Evolutionary conservation across 2,797 vertebrate species (phyloP).

Genomic region (Sus cebifrons): DNA sequence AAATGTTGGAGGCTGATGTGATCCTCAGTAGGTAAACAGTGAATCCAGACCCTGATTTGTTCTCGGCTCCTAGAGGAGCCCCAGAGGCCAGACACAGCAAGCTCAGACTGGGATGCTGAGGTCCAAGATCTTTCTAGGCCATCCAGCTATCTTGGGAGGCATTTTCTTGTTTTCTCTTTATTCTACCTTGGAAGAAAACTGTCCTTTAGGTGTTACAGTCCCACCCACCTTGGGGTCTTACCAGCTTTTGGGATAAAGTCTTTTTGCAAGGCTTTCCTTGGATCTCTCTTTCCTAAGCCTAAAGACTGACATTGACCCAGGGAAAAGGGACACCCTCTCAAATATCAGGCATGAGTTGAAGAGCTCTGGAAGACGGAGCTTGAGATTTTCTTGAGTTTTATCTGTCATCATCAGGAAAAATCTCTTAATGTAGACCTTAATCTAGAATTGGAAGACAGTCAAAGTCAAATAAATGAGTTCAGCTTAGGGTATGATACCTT

Average conservation of each 20-base stretch:
- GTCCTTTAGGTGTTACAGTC: background rate
- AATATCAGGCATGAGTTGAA: background rate
- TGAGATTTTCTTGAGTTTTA: background rate
- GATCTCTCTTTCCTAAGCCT: background rate
- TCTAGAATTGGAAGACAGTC: constrained; percentile 24
- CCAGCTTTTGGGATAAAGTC: background rate
- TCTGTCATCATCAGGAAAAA: background rate
- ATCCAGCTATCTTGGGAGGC: background rate
- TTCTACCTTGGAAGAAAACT: background rate
- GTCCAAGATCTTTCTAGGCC: background rate
- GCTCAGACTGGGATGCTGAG: background rate
- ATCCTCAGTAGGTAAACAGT: background rate
- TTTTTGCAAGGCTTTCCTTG: background rate
- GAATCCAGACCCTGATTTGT: background rate
- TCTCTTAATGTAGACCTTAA: background rate
- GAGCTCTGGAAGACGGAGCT: background rate
- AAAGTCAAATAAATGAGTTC: constrained; percentile 6
- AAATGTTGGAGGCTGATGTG: background rate
- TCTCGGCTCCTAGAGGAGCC: background rate
- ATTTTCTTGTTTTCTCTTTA: background rate
- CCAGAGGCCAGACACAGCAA: background rate
- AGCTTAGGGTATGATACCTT: background rate
- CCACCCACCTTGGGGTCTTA: background rate
- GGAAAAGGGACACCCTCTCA: background rate
- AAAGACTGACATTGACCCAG: background rate